Evolutionary conservation across 1,140 invertebrate genomes (phyloP).

Genomic region (Drosophila kikkawai): DNA sequence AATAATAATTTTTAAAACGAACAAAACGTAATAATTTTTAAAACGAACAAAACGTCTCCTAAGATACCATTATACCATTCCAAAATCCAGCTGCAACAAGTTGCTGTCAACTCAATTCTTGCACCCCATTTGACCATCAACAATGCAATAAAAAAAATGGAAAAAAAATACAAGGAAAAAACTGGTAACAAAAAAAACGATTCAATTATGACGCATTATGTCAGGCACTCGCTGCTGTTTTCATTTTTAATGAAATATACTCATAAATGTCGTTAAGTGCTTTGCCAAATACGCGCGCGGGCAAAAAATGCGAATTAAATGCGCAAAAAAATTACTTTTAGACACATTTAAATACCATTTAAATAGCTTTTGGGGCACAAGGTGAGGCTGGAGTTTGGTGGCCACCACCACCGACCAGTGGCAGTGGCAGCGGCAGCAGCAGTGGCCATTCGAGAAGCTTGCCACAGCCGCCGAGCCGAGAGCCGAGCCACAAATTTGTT

Average conservation of each 20-base stretch:
- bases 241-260: slow-evolving; percentile 64
- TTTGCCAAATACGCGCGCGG: slow-evolving; percentile 41
- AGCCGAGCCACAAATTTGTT: slow-evolving; percentile 69
- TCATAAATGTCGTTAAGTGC: slow-evolving; percentile 62
- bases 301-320: slow-evolving; percentile 75
- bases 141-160: slow-evolving; percentile 11
- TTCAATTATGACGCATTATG: slow-evolving; percentile 65
- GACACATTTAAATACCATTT: slow-evolving; percentile 84
- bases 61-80: background rate
- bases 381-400: slow-evolving; percentile 64
- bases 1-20: background rate
- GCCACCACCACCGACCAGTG: slow-evolving; percentile 29
- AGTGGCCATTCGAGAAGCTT: slow-evolving; percentile 36
- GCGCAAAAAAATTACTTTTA: slow-evolving; percentile 81
- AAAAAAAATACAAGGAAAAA: slow-evolving; percentile 5
- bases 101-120: slow-evolving; percentile 26
- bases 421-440: slow-evolving; percentile 28
- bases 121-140: slow-evolving; percentile 36
- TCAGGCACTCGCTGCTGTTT: slow-evolving; percentile 58
- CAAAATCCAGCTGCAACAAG: slow-evolving; percentile 8
- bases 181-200: slow-evolving; percentile 19
- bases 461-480: slow-evolving; percentile 27
- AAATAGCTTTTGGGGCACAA: slow-evolving; percentile 79
- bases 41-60: background rate
- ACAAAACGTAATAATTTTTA: background rate